Base-by-base conservation (phyloP, 2,113 vertebrate species). In the Cynoglossus semilaevis region DNA sequence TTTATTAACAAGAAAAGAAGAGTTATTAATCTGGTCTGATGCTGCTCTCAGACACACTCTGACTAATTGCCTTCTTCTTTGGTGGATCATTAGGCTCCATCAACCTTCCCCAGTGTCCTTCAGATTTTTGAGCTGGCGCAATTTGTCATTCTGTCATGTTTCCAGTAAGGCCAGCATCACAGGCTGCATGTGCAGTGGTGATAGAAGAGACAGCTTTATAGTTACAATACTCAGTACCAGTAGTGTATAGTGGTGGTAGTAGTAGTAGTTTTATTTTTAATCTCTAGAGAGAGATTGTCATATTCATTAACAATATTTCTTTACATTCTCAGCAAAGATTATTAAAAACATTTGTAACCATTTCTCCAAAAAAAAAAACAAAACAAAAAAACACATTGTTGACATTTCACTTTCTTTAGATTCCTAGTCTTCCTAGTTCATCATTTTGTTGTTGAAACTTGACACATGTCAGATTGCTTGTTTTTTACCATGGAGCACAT, bases 1-100 rank as follows among this genome's bases (percentile, higher is more conserved):
- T 89, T 90, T 89, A 72, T 81, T 85, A 87, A 88, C 78, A 74
- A 74, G 65, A 77, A 83, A 84, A 81, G 74, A 85, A 80, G 79
- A 77, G 67, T 56, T 64, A 29, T 76, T 86, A 86, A 87, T 89
- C 87, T 85, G 80, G 83, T 89, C 87, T 85, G 80, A 83, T 71
- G 83, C 76, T 55, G 64, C 71, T 73, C 74, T 74, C 63, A 70
- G 58, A 71, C 63, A 64, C 52, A 40, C 70, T 66, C 53, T 54
- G 65, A 53, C 43, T 88, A 88, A 87, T 86, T 84, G 74, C 13
- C 68, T 14, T 42, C 71, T 77, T 84, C 71, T 80, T 71, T 43
- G 61, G 74, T 58, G 77, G 73, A 63, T 83, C 72, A 76, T 81
- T 70, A 82, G 52, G 35, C 34, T 54, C 50, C 11, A 46, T 19